phyloP scores from a whole-genome alignment of 2,113 vertebrate species.

The Lota lota region DNA sequence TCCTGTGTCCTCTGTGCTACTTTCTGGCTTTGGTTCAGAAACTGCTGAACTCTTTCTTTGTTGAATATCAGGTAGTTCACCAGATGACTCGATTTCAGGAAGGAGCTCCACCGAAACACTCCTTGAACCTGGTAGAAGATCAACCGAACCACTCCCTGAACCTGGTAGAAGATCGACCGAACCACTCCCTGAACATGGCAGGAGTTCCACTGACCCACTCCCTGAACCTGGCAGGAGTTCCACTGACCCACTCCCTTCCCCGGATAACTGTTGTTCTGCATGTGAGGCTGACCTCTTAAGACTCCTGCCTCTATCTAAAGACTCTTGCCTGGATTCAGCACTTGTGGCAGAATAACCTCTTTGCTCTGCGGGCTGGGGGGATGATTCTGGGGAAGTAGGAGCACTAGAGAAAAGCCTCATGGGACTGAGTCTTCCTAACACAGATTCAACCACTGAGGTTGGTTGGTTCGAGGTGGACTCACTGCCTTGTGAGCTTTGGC shows the following conservation, averaged over 20 bases:
- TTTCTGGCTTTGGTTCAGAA: slow-evolving; percentile 57
- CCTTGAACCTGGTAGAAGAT: slow-evolving; percentile 39
- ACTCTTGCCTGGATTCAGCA: slow-evolving; percentile 39
- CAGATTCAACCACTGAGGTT: slow-evolving; percentile 78
- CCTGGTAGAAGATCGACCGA: background rate
- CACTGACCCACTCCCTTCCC: slow-evolving; percentile 27
- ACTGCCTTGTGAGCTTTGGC: slow-evolving; percentile 25
- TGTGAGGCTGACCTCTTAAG: slow-evolving; percentile 31
- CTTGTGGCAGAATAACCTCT: slow-evolving; percentile 41
- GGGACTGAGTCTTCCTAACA: slow-evolving; percentile 82
- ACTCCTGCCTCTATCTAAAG: slow-evolving; percentile 29
- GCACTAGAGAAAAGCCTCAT: slow-evolving; percentile 73
- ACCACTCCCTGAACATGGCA: too few species aligned
- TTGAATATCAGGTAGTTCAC: slow-evolving; percentile 66
- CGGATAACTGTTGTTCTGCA: slow-evolving; percentile 47
- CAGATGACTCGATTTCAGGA: slow-evolving; percentile 73
- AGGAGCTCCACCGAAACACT: slow-evolving; percentile 68
- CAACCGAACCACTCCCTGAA: background rate
- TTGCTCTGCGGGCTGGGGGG: slow-evolving; percentile 52
- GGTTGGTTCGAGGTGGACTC: slow-evolving; percentile 42
- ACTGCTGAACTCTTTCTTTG: slow-evolving; percentile 43
- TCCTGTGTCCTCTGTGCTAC: slow-evolving; percentile 60
- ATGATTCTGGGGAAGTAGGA: slow-evolving; percentile 53
- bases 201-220: too few species aligned
- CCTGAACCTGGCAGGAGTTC: too few species aligned